Base-by-base conservation (phyloP, 2,888 invertebrate genomes). In the Caenorhabditis doughertyi region DNA sequence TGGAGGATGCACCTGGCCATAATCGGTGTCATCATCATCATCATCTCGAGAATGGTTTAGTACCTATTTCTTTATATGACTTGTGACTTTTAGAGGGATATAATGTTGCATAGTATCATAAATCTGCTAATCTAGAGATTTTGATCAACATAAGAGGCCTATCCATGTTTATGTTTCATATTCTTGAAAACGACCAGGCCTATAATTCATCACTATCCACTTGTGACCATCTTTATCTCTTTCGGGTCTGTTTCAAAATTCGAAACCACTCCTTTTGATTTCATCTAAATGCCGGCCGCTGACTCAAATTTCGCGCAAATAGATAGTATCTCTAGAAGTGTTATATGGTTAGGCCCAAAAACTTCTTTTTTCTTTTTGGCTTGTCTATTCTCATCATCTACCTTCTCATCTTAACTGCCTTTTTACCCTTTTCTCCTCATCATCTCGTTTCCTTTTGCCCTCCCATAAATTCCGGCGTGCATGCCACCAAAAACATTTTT, bases 171-270 rank as follows among this genome's bases (percentile, higher is more conserved):
- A 21, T 39, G 13, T 27, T n/a, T 60, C 25, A 58, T 56, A 32
- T 56, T 29, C 27, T 42, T 47, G 32, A 27, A 39, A 25, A 58
- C 11, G 51, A 77, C 68, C 68, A 39, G 77, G 68, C 68, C 77
- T 77, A 77, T 77, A 77, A 77, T 77, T 77, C 77, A 77, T 77
- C 77, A 76, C 76, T 68, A 60, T 77, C 77, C 77, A 77, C 77
- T 77, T 62, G 77, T 77, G 77, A 68, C 67, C 77, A 77, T 77
- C 77, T 68, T 35, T 39, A 32, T 65, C 18, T 51, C 51, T 25
- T 51, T 23, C 21, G 13, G 21, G 67, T 32, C 67, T 68, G 76
- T 67, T 76, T 68, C 55, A 35, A 65, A 51, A 55, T 42, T 9
- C 18, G 3, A 60, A 77, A 68, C 76, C 76, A 77, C 62, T 62